Conservation (phyloP, 2,113 vertebrate genomes). For the Megaleporinus macrocephalus region DNA sequence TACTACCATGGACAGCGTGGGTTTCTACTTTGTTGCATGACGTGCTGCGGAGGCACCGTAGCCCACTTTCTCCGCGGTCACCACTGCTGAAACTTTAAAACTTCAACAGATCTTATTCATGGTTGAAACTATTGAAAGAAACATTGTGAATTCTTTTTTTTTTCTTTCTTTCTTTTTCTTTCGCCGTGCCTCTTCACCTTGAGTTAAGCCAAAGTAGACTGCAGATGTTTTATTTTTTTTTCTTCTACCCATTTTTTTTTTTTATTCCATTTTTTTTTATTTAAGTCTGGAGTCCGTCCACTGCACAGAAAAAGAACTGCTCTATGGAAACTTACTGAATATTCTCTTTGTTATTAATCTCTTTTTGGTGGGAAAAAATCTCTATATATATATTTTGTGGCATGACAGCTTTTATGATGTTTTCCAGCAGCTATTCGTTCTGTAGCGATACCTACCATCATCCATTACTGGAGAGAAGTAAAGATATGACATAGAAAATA, state of each 20-base stretch:
- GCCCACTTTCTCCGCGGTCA: conserved; percentile 62
- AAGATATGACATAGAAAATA: background rate
- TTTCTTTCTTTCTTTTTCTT: conserved; percentile 64
- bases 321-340: conserved; percentile 56
- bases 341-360: conserved; percentile 48
- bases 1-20: conserved; percentile 54
- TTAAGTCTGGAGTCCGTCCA: conserved; percentile 71
- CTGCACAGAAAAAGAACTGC: conserved; percentile 64
- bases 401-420: conserved; percentile 53
- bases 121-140: conserved; percentile 24
- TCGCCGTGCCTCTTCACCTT: conserved; percentile 75
- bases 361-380: conserved; percentile 20
- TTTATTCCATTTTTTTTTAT: conserved; percentile 64
- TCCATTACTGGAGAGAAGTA: conserved; percentile 5
- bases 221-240: conserved; percentile 66
- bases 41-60: conserved; percentile 67
- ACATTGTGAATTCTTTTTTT: conserved; percentile 55
- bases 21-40: conserved; percentile 75
- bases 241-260: conserved; percentile 43
- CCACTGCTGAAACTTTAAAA: conserved; percentile 63
- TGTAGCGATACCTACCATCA: conserved; percentile 19
- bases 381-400: conserved; percentile 36
- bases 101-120: conserved; percentile 25
- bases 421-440: conserved; percentile 35
- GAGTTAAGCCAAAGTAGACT: conserved; percentile 82